Evolutionary conservation across 2,888 invertebrate genomes (phyloP).

Genomic region (Netelia inedita): DNA sequence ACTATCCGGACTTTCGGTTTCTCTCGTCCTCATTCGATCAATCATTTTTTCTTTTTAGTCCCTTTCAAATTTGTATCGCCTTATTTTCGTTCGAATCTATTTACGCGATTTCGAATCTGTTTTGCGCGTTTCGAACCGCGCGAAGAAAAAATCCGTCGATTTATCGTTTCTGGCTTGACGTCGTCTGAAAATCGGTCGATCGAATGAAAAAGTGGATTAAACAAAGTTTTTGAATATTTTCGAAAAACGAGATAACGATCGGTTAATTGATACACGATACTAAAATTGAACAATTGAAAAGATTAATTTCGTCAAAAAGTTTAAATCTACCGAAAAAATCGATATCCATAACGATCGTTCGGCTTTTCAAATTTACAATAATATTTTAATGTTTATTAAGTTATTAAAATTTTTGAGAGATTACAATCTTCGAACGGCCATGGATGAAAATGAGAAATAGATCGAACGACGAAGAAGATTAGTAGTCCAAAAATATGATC

Average conservation of each 20-base stretch:
- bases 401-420: background rate
- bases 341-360: too few relatives aligned
- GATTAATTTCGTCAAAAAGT: too few relatives aligned
- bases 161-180: conserved; percentile 32
- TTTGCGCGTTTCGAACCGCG: background rate
- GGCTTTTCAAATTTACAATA: too few relatives aligned
- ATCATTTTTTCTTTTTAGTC: conserved; percentile 54
- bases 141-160: conserved; percentile 24
- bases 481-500: conserved; percentile 11
- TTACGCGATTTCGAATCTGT: conserved; percentile 42
- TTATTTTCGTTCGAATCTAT: background rate
- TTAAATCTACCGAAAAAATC: too few relatives aligned
- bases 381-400: background rate
- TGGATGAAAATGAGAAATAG: background rate
- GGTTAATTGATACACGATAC: too few relatives aligned
- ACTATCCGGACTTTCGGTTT: conserved; percentile 60
- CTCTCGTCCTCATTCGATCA: conserved; percentile 68
- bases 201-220: conserved; percentile 33
- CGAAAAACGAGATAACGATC: background rate
- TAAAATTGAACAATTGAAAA: too few relatives aligned
- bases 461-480: background rate
- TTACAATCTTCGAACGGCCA: background rate
- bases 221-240: background rate
- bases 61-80: background rate
- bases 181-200: conserved; percentile 31